These are phyloP conservation scores for Laticauda colubrina DNA, from an alignment of 2,113 vertebrate species.

Conservation along the genomic window DNA sequence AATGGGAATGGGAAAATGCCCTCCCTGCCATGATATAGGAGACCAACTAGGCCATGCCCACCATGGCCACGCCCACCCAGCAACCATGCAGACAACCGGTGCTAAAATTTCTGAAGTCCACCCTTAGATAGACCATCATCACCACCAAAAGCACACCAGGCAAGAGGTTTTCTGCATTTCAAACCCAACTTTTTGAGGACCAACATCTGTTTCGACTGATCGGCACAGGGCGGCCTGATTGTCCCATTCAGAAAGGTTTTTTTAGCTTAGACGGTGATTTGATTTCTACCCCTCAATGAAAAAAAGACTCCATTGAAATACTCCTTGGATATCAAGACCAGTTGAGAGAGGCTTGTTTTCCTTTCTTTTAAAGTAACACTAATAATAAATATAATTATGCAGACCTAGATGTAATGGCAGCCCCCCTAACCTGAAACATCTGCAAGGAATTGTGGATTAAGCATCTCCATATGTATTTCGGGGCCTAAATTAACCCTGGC, in stretches of 20 bases:
- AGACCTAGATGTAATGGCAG: constrained; percentile 49
- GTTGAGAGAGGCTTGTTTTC: constrained; percentile 16
- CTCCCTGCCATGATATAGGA: no score
- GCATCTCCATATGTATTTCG: constrained; percentile 63
- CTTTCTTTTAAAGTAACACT: constrained; percentile 39
- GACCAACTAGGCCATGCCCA: no score
- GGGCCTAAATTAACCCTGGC: constrained; percentile 50
- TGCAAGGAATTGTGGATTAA: constrained; percentile 67
- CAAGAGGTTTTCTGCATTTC: neutral
- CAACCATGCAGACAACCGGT: no score
- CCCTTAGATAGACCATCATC: neutral
- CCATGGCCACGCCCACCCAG: no score
- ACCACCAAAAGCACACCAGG: neutral
- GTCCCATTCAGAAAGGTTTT: constrained; percentile 23
- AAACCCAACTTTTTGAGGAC: neutral
- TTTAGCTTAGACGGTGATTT: constrained; percentile 31
- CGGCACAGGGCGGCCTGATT: no score
- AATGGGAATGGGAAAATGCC: no score
- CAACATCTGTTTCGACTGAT: neutral
- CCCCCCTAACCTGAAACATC: constrained; percentile 50
- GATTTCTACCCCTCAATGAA: constrained; percentile 42
- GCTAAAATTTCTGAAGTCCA: no score
- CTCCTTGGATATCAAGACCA: constrained; percentile 15
- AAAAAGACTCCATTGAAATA: constrained; percentile 55
- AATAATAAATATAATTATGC: constrained; percentile 40